These are phyloP conservation scores for Peribatodes rhomboidaria DNA, from an alignment of 2,888 invertebrate genomes.

Conservation along the genomic window DNA sequence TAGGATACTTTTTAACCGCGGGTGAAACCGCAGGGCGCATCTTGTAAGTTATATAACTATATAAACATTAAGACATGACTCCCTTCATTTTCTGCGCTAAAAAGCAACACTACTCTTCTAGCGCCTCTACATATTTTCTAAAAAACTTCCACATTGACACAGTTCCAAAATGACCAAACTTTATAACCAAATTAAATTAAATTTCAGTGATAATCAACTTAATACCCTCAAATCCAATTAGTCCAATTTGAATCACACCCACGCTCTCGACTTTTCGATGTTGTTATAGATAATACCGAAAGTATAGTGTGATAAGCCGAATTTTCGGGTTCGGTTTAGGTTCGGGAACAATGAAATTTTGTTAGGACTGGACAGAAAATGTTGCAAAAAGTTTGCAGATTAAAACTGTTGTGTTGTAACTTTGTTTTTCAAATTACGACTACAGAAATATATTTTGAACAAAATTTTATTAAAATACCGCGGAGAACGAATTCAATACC, in stretches of 20 bases:
- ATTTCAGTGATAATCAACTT: constrained; percentile 42
- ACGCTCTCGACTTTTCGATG: constrained; percentile 19
- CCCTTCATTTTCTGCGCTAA: too few relatives aligned
- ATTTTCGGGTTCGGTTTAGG: constrained; percentile 29
- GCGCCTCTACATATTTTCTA: too few relatives aligned
- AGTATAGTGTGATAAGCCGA: constrained; percentile 12
- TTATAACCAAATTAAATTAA: constrained; percentile 43
- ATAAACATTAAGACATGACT: too few relatives aligned
- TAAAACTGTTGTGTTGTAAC: not conserved
- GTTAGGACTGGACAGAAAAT: constrained; percentile 7
- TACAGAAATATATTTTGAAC: too few relatives aligned
- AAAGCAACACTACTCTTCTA: too few relatives aligned
- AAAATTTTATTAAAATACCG: too few relatives aligned
- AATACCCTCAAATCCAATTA: constrained; percentile 45
- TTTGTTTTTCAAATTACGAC: too few relatives aligned
- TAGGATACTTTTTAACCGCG: too few relatives aligned
- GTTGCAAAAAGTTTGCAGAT: not conserved
- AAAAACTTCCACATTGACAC: not conserved
- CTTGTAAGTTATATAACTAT: too few relatives aligned
- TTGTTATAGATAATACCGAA: constrained; percentile 28
- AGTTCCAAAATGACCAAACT: constrained; percentile 30
- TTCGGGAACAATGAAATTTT: not conserved
- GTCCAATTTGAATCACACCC: constrained; percentile 41
- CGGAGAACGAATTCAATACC: too few relatives aligned
- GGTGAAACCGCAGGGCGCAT: too few relatives aligned